phyloP scores from a whole-genome alignment of 2,888 invertebrate species.

The Germaria angustata region DNA sequence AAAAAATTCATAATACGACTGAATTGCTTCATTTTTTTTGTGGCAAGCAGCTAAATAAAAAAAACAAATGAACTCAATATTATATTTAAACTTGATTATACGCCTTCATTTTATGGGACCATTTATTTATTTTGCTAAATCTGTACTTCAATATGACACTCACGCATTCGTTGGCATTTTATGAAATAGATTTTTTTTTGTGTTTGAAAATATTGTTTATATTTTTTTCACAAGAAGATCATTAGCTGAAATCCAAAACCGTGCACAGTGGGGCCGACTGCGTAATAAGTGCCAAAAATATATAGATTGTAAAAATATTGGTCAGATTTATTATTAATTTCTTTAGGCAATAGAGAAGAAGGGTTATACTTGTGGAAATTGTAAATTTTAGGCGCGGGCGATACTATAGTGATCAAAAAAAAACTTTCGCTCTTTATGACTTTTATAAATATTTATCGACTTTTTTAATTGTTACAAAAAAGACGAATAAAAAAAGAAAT shows the following conservation, averaged over 20 bases:
- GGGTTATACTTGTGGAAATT: too few relatives aligned
- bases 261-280: neutral
- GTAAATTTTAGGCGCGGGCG: too few relatives aligned
- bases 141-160: constrained; percentile 47
- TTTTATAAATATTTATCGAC: too few relatives aligned
- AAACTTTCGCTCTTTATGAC: too few relatives aligned
- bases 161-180: constrained; percentile 57
- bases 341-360: too few relatives aligned
- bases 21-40: constrained; percentile 48
- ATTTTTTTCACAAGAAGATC: constrained; percentile 22
- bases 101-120: constrained; percentile 46
- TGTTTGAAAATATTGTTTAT: neutral
- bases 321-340: too few relatives aligned
- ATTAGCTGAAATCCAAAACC: neutral
- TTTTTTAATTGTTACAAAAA: too few relatives aligned
- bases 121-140: constrained; percentile 14
- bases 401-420: too few relatives aligned
- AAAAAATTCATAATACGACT: neutral
- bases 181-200: constrained; percentile 11
- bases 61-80: constrained; percentile 35
- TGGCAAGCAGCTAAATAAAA: constrained; percentile 26
- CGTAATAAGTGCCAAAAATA: neutral
- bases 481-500: too few relatives aligned
- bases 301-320: too few relatives aligned
- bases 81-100: constrained; percentile 51